Conservation (phyloP, 1,140 invertebrate genomes). For the Drosophila sucinea region DNA sequence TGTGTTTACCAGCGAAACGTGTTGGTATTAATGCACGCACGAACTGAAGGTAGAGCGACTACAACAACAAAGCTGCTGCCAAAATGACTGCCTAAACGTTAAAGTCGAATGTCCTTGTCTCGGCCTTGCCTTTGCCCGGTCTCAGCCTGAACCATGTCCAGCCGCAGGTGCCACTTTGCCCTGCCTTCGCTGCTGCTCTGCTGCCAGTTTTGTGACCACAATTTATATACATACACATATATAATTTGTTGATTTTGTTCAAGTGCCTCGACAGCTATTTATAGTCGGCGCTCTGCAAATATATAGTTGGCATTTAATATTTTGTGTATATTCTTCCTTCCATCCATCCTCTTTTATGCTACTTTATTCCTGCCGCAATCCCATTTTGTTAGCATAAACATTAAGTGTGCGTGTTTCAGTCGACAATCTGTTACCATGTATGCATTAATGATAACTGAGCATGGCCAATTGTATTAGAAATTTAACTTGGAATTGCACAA, state of each 20-base stretch:
- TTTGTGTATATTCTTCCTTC: neutral
- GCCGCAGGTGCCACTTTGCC: constrained; percentile 15
- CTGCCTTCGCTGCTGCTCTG: neutral
- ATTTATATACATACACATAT: constrained; percentile 6
- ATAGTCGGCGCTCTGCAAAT: constrained; percentile 16
- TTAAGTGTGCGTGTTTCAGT: constrained; percentile 16
- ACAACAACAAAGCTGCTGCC: constrained; percentile 7
- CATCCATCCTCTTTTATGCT: neutral
- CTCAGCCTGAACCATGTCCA: neutral
- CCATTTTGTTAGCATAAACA: constrained; percentile 19
- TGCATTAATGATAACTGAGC: constrained; percentile 5
- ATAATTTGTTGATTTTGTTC: constrained; percentile 20
- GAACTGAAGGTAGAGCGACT: neutral
- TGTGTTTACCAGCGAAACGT: constrained; percentile 3
- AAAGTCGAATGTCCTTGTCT: neutral
- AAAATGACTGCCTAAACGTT: constrained; percentile 17
- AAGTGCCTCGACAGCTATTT: constrained; percentile 24
- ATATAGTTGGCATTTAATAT: constrained; percentile 25
- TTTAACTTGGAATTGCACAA: neutral
- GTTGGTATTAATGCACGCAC: constrained; percentile 11
- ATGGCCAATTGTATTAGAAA: constrained; percentile 7
- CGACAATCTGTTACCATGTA: constrained; percentile 6
- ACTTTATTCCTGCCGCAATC: constrained; percentile 3
- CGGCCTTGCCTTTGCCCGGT: neutral
- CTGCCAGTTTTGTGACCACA: constrained; percentile 5